phyloP scores from a whole-genome alignment of 2,797 vertebrate species.

The Melopsittacus undulatus region DNA sequence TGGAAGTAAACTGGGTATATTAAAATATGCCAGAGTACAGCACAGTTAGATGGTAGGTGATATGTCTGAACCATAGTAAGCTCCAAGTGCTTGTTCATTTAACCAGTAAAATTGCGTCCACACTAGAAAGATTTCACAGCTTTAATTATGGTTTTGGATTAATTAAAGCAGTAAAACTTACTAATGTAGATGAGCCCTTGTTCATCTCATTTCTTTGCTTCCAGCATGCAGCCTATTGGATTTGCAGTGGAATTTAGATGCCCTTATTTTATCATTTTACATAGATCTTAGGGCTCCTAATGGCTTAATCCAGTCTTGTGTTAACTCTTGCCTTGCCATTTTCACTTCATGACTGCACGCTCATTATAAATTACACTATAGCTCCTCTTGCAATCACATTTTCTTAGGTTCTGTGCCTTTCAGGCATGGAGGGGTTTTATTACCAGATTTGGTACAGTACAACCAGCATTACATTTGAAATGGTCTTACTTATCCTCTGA shows the following conservation, averaged over 20 bases:
- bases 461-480: background rate
- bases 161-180: constrained; percentile 59
- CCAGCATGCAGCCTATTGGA: background rate
- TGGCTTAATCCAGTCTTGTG: background rate
- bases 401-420: background rate
- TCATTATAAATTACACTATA: background rate
- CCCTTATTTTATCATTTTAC: background rate
- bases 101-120: constrained; percentile 2
- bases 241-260: background rate
- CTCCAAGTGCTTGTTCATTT: constrained; percentile 27
- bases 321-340: background rate
- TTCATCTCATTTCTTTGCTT: constrained; percentile 25
- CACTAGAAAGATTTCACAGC: constrained; percentile 30
- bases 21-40: background rate
- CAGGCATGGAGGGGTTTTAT: constrained; percentile 25
- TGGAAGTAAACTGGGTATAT: background rate
- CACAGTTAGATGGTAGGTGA: background rate
- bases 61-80: background rate
- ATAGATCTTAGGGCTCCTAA: background rate
- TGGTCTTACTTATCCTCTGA: background rate
- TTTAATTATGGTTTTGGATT: constrained; percentile 43
- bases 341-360: background rate
- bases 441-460: background rate
- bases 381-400: background rate
- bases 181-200: background rate